These are phyloP conservation scores for Parazoanthus darwini DNA, from an alignment of 92 coral and sea anemone species.

Conservation along the genomic window DNA sequence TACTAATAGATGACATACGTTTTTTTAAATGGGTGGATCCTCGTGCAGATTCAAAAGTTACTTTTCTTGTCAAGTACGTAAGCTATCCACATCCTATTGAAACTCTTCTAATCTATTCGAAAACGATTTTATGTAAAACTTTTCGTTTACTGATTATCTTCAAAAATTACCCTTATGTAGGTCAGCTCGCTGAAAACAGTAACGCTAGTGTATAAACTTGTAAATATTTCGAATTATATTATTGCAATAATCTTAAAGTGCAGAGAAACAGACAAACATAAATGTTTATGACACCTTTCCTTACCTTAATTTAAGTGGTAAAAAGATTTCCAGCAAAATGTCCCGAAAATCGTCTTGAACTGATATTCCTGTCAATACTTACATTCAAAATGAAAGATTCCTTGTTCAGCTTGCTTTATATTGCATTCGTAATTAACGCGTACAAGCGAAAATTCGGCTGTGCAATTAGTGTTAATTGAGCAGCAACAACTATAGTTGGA, in stretches of 20 bases:
- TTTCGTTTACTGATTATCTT: neutral
- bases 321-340: neutral
- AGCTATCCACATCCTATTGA: neutral
- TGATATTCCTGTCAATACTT: neutral
- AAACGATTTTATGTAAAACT: neutral
- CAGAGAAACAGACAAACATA: neutral
- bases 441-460: neutral
- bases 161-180: no score
- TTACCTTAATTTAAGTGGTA: neutral
- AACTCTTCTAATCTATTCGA: neutral
- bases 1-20: neutral
- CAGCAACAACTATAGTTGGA: neutral
- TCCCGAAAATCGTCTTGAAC: neutral
- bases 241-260: neutral
- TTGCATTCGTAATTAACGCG: neutral
- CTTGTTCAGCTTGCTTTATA: neutral
- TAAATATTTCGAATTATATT: neutral
- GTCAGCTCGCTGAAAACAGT: neutral
- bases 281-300: neutral
- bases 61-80: no score
- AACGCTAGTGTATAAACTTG: neutral
- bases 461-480: neutral
- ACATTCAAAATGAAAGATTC: neutral
- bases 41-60: neutral
- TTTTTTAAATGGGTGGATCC: neutral